phyloP scores from a whole-genome alignment of 2,797 vertebrate genomes.

The Rhabdomys pumilio region DNA sequence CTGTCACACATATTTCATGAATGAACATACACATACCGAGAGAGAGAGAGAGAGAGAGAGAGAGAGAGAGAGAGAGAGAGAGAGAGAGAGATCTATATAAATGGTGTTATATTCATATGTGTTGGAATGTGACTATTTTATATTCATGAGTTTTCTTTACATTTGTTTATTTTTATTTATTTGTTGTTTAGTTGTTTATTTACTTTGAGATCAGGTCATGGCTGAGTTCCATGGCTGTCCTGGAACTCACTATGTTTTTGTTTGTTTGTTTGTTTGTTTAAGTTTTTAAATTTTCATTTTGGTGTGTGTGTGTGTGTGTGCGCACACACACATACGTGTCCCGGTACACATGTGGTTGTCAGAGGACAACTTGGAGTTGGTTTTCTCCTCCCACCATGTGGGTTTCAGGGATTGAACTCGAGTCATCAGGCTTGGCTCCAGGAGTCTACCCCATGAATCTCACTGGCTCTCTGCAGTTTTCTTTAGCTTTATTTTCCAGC shows the following conservation, averaged over 20 bases:
- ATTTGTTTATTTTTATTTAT: not conserved
- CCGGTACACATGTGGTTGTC: not conserved
- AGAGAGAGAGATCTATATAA: not conserved
- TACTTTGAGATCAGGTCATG: not conserved
- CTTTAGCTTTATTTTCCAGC: constrained; percentile 52
- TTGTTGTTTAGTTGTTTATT: not conserved
- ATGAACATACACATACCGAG: not conserved
- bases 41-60: not conserved
- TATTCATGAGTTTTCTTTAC: not conserved
- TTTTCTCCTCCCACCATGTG: not conserved
- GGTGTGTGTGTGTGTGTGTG: not conserved
- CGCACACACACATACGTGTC: not conserved
- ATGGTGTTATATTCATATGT: not conserved
- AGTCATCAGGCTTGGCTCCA: too few species aligned
- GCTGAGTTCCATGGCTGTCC: not conserved
- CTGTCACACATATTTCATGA: not conserved
- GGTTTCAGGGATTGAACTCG: not conserved
- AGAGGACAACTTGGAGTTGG: not conserved
- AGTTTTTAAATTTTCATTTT: not conserved
- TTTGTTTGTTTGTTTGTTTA: not conserved
- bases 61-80: not conserved
- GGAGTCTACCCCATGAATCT: not conserved
- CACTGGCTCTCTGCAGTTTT: not conserved
- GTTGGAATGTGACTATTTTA: not conserved
- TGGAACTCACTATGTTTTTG: not conserved